Evolutionary conservation across 2,797 vertebrate species (phyloP).

Genomic region (Myotis vivesi): DNA sequence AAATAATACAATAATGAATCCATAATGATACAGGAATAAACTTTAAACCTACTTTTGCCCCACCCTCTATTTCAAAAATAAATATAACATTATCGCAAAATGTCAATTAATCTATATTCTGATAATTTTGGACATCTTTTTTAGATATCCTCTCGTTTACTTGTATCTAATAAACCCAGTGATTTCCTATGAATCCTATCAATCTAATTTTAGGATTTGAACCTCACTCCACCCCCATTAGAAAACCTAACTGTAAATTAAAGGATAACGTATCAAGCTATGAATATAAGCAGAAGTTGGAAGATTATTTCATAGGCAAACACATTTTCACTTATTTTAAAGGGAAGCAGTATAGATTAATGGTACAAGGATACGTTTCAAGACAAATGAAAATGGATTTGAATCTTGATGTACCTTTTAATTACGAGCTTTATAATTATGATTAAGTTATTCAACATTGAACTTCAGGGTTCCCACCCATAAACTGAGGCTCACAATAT

Average conservation of each 20-base stretch:
- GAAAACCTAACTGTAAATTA: neutral
- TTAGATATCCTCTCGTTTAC: neutral
- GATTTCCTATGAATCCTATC: neutral
- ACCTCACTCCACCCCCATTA: neutral
- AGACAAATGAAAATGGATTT: neutral
- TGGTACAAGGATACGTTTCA: neutral
- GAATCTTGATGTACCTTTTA: neutral
- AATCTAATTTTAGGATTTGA: neutral
- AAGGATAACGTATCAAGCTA: neutral
- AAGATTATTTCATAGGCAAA: neutral
- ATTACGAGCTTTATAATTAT: neutral
- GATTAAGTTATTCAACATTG: neutral
- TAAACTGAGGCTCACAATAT: neutral
- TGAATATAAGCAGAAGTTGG: neutral
- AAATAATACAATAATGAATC: neutral
- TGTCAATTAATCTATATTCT: neutral
- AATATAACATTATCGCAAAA: slow-evolving; percentile 22
- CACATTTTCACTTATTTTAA: neutral
- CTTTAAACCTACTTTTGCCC: neutral
- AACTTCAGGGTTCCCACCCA: neutral
- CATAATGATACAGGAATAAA: neutral
- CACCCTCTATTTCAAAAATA: slow-evolving; percentile 39
- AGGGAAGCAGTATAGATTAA: neutral
- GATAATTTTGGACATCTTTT: neutral
- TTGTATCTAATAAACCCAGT: neutral